Evolutionary conservation across 2,113 vertebrate genomes (phyloP).

Genomic region (Sterrhoptilus dennistouni): DNA sequence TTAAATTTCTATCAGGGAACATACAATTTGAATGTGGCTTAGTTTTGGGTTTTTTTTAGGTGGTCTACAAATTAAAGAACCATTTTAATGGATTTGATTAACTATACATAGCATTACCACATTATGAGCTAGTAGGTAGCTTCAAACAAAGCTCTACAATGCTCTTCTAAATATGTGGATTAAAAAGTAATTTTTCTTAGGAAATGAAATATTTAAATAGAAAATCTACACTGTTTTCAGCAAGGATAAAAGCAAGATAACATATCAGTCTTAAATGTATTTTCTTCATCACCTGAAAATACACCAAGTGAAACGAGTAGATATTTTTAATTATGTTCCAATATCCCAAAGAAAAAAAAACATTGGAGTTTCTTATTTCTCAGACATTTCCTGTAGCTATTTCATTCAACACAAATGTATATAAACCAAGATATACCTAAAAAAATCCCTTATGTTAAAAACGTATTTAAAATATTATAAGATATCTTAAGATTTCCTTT

Average conservation of each 20-base stretch:
- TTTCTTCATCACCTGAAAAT: not conserved
- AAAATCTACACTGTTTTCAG: not conserved
- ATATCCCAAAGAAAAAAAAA: not conserved
- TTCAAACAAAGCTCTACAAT: not conserved
- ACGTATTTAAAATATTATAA: not conserved
- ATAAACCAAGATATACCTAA: not conserved
- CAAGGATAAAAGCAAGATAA: not conserved
- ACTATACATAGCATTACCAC: not conserved
- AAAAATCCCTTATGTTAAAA: not conserved
- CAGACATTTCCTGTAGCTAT: not conserved
- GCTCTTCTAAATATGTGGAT: not conserved
- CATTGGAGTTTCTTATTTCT: not conserved
- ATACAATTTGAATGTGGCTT: not conserved
- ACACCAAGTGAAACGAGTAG: not conserved
- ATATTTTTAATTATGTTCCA: not conserved
- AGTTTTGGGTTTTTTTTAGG: not conserved
- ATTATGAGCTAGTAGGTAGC: not conserved
- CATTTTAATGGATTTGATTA: not conserved
- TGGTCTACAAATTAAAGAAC: not conserved
- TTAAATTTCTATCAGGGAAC: not conserved
- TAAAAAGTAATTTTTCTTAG: not conserved
- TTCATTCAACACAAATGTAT: not conserved
- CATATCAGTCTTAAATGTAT: not conserved
- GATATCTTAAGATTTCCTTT: not conserved
- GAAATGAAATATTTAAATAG: not conserved